Percentiles rank a stretch among this genome's conserved stretches.
These are phyloP conservation scores for Thunnus maccoyii DNA, from an alignment of 2,113 vertebrate species.

Conservation along the genomic window DNA sequence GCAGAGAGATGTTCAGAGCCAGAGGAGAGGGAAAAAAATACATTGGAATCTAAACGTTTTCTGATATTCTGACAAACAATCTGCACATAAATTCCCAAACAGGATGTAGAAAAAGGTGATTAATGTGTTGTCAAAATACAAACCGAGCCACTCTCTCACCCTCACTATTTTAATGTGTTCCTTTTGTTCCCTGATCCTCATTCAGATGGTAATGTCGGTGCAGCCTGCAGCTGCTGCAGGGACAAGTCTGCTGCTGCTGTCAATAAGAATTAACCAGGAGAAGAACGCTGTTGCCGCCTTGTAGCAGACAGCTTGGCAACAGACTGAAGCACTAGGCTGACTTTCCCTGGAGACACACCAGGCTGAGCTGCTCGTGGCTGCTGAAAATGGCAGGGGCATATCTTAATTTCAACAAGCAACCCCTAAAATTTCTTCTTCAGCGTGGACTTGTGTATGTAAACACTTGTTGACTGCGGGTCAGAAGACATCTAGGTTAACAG, in stretches of 20 bases:
- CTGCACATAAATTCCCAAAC: slow-evolving; percentile 13
- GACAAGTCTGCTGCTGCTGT: slow-evolving; percentile 52
- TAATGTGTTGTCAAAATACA: slow-evolving; percentile 34
- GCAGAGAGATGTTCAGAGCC: slow-evolving; percentile 8
- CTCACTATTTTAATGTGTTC: slow-evolving; percentile 7
- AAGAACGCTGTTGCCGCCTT: slow-evolving; percentile 29
- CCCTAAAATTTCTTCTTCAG: neutral
- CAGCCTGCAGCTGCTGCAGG: slow-evolving; percentile 12
- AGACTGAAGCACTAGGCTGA: neutral
- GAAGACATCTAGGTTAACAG: neutral
- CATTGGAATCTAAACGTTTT: neutral
- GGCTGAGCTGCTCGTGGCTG: neutral
- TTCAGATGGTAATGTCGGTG: slow-evolving; percentile 48
- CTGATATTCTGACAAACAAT: neutral
- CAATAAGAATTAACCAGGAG: slow-evolving; percentile 53
- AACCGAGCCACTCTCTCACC: neutral
- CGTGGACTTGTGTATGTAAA: neutral
- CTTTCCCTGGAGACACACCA: slow-evolving; percentile 12
- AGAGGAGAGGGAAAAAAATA: neutral
- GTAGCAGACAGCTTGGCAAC: slow-evolving; percentile 37
- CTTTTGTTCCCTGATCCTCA: slow-evolving; percentile 12
- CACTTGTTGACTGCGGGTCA: neutral
- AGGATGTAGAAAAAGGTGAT: slow-evolving; percentile 25
- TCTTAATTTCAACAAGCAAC: neutral
- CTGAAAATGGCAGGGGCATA: neutral